phyloP scores from a whole-genome alignment of 2,797 vertebrate genomes.

The Morus bassanus region DNA sequence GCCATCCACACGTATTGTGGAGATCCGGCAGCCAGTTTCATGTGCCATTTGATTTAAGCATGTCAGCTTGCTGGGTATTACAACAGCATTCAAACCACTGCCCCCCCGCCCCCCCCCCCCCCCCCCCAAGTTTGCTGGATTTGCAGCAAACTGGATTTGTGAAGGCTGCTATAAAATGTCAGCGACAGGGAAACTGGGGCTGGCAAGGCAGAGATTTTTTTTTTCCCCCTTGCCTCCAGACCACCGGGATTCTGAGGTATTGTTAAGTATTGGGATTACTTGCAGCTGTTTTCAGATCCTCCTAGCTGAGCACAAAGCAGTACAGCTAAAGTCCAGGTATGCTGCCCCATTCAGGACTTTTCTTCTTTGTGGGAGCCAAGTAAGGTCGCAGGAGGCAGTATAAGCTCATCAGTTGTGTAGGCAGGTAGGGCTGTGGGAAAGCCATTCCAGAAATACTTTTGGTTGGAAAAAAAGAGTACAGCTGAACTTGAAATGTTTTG shows the following conservation, averaged over 20 bases:
- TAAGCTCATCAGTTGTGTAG: not conserved
- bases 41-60: accelerated
- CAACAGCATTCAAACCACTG: not conserved
- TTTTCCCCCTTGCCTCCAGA: too few relatives aligned
- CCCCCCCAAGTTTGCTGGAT: not conserved
- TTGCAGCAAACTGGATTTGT: not conserved
- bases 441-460: not conserved
- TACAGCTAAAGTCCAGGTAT: not conserved
- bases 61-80: not conserved
- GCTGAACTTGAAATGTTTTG: not conserved
- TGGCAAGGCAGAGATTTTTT: not conserved
- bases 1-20: not conserved
- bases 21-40: not conserved
- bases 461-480: not conserved
- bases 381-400: not conserved
- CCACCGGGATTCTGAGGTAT: not conserved
- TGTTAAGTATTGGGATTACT: not conserved
- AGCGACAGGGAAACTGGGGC: not conserved
- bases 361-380: not conserved
- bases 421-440: not conserved
- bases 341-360: not conserved
- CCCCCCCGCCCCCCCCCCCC: accelerated
- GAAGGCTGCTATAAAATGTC: not conserved
- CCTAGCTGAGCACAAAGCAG: not conserved
- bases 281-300: not conserved